These are phyloP conservation scores for Thalassophryne amazonica DNA, from an alignment of 2,797 vertebrate species.

Conservation along the genomic window DNA sequence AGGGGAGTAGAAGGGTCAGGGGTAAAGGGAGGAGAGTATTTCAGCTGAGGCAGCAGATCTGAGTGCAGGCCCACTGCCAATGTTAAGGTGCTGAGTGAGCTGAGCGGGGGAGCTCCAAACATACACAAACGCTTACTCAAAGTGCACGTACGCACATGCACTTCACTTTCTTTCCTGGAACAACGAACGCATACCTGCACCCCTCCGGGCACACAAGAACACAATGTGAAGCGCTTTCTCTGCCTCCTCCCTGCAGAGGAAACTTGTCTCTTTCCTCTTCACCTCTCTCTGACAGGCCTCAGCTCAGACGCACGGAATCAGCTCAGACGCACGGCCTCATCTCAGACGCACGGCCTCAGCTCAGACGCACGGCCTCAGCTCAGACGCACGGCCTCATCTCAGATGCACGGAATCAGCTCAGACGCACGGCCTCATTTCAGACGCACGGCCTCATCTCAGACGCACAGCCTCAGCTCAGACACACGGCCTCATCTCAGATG, in stretches of 20 bases:
- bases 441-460: too few species aligned
- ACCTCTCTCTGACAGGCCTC: slow-evolving; percentile 14
- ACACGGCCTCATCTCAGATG: too few species aligned
- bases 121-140: slow-evolving; percentile 11
- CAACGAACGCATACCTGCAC: background rate
- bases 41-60: slow-evolving; percentile 58
- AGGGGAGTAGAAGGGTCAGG: slow-evolving; percentile 25
- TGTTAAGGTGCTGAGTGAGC: slow-evolving; percentile 64
- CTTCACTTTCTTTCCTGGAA: background rate
- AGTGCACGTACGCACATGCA: background rate
- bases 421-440: too few species aligned
- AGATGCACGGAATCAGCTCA: too few species aligned
- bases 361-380: too few species aligned
- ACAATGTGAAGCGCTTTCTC: slow-evolving; percentile 14
- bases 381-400: too few species aligned
- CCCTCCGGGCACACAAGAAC: background rate
- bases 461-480: too few species aligned
- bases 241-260: slow-evolving; percentile 15
- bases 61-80: slow-evolving; percentile 46
- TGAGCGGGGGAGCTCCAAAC: slow-evolving; percentile 12
- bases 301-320: slow-evolving; percentile 19
- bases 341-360: too few species aligned
- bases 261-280: slow-evolving; percentile 20
- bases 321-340: too few species aligned
- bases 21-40: slow-evolving; percentile 34